A percentile compares a stretch with the other conserved stretches of the same genome.
phyloP scores from a whole-genome alignment of 1,140 invertebrate species.

The Aporrectodea caliginosa region DNA sequence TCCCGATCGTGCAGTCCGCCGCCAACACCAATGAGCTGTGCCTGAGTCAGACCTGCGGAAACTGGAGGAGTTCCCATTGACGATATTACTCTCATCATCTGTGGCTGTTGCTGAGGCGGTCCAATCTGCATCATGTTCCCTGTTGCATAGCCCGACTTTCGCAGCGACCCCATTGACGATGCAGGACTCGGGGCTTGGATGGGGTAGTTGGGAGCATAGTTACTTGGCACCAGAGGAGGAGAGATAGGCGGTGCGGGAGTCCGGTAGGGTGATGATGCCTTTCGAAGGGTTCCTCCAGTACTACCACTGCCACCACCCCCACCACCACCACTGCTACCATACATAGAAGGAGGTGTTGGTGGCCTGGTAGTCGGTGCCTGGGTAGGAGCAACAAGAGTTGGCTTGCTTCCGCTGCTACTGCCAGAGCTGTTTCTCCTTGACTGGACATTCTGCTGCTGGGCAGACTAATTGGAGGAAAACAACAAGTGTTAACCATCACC shows the following conservation, averaged over 20 bases:
- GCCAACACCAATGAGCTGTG: not conserved
- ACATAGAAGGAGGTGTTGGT: conserved; percentile 78
- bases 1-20: not conserved
- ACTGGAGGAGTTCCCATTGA: too few relatives aligned
- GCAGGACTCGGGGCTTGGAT: not conserved
- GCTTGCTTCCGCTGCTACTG: conserved; percentile 37
- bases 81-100: conserved; percentile 41
- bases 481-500: too few relatives aligned
- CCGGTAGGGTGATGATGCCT: conserved; percentile 63
- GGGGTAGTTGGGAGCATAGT: conserved; percentile 70
- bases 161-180: not conserved
- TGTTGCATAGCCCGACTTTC: not conserved
- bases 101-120: conserved; percentile 59
- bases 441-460: conserved; percentile 23
- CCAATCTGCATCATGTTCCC: conserved; percentile 7
- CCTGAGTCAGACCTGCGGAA: too few relatives aligned
- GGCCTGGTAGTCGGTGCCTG: conserved; percentile 91
- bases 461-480: too few relatives aligned
- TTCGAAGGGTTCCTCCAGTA: not conserved
- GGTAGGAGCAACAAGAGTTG: conserved; percentile 50
- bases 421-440: conserved; percentile 40
- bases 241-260: conserved; percentile 84
- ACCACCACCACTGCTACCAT: conserved; percentile 40
- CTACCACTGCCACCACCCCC: conserved; percentile 2
- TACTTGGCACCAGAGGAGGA: conserved; percentile 81